Conservation (phyloP, 2,113 vertebrate genomes). For the Verasper variegatus region DNA sequence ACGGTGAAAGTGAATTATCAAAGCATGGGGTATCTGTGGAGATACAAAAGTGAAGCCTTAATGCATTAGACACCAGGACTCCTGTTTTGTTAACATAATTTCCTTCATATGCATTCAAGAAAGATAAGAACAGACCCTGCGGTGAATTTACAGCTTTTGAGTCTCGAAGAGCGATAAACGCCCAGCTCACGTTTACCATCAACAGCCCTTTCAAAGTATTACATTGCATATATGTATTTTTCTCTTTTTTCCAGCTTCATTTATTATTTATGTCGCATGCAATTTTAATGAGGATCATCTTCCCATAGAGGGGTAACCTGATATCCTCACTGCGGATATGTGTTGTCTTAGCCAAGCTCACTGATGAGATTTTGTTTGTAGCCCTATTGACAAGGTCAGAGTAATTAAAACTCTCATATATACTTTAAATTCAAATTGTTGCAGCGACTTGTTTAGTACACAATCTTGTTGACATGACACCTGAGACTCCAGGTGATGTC, state of each 20-base stretch:
- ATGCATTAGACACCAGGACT: constrained; percentile 45
- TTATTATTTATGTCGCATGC: constrained; percentile 23
- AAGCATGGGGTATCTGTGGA: constrained; percentile 34
- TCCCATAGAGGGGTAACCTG: constrained; percentile 24
- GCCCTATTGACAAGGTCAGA: not conserved
- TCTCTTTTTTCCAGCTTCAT: constrained; percentile 1
- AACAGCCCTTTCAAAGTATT: not conserved
- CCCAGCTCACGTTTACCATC: not conserved
- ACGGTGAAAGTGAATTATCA: constrained; percentile 60
- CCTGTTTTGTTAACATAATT: constrained; percentile 44
- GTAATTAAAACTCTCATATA: not conserved
- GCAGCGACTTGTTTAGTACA: not conserved
- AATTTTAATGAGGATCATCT: constrained; percentile 24
- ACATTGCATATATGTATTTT: not conserved
- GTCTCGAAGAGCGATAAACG: constrained; percentile 1
- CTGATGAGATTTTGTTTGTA: constrained; percentile 44
- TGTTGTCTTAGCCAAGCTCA: constrained; percentile 21
- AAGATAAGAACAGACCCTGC: constrained; percentile 9
- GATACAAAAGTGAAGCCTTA: constrained; percentile 39
- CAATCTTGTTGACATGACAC: not conserved
- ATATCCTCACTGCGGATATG: constrained; percentile 16
- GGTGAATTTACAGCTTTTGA: constrained; percentile 33
- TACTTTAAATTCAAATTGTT: not conserved
- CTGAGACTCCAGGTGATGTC: not conserved
- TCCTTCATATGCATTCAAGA: constrained; percentile 50